A percentile compares a stretch with the other conserved stretches of the same genome.
Conservation (phyloP, 64 coral and sea anemone genomes). For the Pocillopora damicornis region DNA sequence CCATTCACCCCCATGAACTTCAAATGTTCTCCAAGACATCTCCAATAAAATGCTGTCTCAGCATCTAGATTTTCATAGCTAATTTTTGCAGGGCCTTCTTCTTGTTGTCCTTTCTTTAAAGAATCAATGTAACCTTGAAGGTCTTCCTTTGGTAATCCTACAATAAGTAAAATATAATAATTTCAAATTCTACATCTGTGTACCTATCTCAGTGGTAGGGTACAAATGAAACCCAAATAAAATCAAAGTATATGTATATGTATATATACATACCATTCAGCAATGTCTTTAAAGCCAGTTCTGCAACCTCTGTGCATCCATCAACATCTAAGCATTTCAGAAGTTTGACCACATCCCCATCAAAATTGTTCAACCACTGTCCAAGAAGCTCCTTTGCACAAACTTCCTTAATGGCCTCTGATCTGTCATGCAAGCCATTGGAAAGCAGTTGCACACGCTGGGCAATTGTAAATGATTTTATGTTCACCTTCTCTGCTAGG, state of each 20-base stretch:
- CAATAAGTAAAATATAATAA: neutral
- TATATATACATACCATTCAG: slow-evolving; percentile 64
- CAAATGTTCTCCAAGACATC: slow-evolving; percentile 72
- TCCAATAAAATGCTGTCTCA: slow-evolving; percentile 87
- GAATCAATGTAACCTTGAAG: slow-evolving; percentile 29
- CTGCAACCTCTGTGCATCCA: slow-evolving; percentile 58
- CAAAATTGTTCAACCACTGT: slow-evolving; percentile 69
- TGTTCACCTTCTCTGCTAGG: slow-evolving; percentile 78
- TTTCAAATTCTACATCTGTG: neutral
- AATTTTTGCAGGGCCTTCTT: slow-evolving; percentile 45
- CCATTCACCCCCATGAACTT: slow-evolving; percentile 62
- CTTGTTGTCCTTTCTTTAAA: slow-evolving; percentile 30
- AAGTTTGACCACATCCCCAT: slow-evolving; percentile 66
- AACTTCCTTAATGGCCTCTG: slow-evolving; percentile 52
- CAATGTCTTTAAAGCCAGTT: slow-evolving; percentile 60
- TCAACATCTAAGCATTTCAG: slow-evolving; percentile 86
- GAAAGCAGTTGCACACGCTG: slow-evolving; percentile 72
- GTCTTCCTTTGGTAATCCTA: slow-evolving; percentile 51
- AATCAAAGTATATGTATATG: neutral
- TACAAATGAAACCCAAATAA: no score
- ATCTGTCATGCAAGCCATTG: slow-evolving; percentile 84
- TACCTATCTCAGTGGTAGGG: neutral
- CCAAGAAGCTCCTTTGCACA: slow-evolving; percentile 57
- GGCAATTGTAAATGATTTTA: slow-evolving; percentile 80
- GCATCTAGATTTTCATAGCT: slow-evolving; percentile 54